Evolutionary conservation across 2,888 invertebrate genomes (phyloP).

Genomic region (Acanthococcus lagerstroemiae): DNA sequence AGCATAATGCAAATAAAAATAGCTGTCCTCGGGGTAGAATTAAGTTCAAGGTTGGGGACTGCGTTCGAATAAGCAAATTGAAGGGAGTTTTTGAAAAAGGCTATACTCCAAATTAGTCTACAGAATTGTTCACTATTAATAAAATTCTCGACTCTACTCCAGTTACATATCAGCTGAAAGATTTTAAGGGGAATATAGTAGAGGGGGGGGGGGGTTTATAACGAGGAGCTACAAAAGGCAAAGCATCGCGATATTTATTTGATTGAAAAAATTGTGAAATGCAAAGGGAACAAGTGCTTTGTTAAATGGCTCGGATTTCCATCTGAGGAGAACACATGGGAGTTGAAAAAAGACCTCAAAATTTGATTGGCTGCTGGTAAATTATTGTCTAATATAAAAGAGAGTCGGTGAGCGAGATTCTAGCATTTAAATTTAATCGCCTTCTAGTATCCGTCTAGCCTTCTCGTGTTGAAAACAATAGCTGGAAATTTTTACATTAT

Average conservation of each 20-base stretch:
- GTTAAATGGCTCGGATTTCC: background rate
- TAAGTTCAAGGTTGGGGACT: constrained; percentile 39
- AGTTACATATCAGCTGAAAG: background rate
- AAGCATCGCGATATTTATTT: background rate
- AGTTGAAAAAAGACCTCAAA: background rate
- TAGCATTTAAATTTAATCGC: too few relatives aligned
- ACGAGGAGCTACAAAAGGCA: background rate
- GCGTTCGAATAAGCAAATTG: constrained; percentile 39
- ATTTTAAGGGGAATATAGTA: background rate
- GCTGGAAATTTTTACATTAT: too few relatives aligned
- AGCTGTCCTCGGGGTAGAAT: background rate
- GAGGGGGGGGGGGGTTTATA: background rate
- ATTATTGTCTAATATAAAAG: too few relatives aligned
- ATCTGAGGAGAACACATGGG: background rate
- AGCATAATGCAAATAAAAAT: background rate
- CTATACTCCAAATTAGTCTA: constrained; percentile 40
- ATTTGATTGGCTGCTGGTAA: too few relatives aligned
- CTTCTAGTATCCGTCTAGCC: background rate
- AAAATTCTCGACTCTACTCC: background rate
- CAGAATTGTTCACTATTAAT: constrained; percentile 34
- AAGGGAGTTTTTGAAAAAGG: constrained; percentile 40
- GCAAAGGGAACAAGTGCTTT: background rate
- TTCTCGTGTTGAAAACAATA: background rate
- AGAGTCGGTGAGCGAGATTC: too few relatives aligned
- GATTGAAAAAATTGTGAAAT: background rate